Conservation (phyloP, 2,888 invertebrate species). For the Trichacis sp. region DNA sequence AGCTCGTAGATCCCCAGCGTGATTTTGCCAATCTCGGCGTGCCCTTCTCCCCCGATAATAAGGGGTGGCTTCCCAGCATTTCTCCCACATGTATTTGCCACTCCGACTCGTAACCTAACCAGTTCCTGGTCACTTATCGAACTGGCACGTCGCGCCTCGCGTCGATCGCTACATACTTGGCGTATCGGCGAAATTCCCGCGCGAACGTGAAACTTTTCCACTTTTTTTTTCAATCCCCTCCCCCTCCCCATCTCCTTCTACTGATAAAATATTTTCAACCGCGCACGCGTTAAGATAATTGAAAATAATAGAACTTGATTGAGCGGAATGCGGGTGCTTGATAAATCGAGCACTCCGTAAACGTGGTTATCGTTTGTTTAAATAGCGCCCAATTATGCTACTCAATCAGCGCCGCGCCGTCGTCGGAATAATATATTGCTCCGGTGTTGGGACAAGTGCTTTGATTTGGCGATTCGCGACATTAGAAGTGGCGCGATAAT, state of each 20-base stretch:
- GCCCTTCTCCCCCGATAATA: conserved; percentile 36
- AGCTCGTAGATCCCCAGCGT: conserved; percentile 53
- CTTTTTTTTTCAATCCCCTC: no score
- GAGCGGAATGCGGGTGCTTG: not conserved
- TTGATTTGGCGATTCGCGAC: conserved; percentile 51
- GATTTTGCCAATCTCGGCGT: conserved; percentile 48
- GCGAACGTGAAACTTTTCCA: not conserved
- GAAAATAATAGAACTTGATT: conserved; percentile 7
- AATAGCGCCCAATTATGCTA: conserved; percentile 35
- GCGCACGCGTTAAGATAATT: not conserved
- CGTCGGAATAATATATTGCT: conserved; percentile 49
- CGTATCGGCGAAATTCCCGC: not conserved
- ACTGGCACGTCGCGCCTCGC: conserved; percentile 27
- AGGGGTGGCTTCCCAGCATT: conserved; percentile 60
- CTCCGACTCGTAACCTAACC: conserved; percentile 47
- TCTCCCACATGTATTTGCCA: conserved; percentile 52
- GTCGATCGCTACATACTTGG: not conserved
- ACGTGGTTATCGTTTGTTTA: conserved; percentile 11
- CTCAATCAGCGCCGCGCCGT: conserved; percentile 48
- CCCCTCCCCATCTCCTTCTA: no score
- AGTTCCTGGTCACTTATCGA: conserved; percentile 47
- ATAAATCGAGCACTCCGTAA: conserved; percentile 7
- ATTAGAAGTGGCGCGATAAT: conserved; percentile 33
- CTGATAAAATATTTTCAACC: not conserved
- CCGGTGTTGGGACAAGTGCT: conserved; percentile 43